A percentile compares a stretch with the other conserved stretches of the same genome.
Evolutionary conservation across 2,113 vertebrate species (phyloP).

Genomic region (Dasypus novemcinctus): DNA sequence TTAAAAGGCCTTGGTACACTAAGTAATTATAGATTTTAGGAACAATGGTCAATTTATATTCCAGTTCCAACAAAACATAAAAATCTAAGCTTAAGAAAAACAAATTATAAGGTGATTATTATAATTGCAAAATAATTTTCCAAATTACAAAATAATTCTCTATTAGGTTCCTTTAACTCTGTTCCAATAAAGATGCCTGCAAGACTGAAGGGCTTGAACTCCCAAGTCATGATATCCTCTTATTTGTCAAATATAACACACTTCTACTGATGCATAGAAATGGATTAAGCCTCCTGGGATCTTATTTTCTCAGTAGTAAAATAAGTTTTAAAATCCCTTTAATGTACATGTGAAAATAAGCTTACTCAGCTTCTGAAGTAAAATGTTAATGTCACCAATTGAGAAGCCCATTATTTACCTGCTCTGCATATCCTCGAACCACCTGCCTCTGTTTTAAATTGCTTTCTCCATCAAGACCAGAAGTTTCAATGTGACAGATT

Average conservation of each 20-base stretch:
- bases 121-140: conserved; percentile 31
- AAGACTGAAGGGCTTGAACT: not conserved
- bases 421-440: conserved; percentile 86
- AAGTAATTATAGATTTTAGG: conserved; percentile 23
- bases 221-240: not conserved
- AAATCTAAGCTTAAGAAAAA: conserved; percentile 1
- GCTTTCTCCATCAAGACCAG: conserved; percentile 94
- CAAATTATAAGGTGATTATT: not conserved
- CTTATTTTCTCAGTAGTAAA: not conserved
- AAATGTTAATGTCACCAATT: not conserved
- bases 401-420: conserved; percentile 81
- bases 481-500: conserved; percentile 95
- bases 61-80: not conserved
- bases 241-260: not conserved
- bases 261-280: not conserved
- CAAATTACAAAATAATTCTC: conserved; percentile 9
- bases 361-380: not conserved
- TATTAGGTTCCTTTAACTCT: not conserved
- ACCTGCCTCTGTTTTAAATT: conserved; percentile 96
- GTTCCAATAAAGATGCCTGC: not conserved
- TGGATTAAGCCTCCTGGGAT: not conserved
- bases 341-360: not conserved
- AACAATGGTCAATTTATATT: not conserved
- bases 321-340: conserved; percentile 7
- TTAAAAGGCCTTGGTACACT: not conserved